Evolutionary conservation across 2,113 vertebrate genomes (phyloP).

Genomic region (Clarias batrachus): DNA sequence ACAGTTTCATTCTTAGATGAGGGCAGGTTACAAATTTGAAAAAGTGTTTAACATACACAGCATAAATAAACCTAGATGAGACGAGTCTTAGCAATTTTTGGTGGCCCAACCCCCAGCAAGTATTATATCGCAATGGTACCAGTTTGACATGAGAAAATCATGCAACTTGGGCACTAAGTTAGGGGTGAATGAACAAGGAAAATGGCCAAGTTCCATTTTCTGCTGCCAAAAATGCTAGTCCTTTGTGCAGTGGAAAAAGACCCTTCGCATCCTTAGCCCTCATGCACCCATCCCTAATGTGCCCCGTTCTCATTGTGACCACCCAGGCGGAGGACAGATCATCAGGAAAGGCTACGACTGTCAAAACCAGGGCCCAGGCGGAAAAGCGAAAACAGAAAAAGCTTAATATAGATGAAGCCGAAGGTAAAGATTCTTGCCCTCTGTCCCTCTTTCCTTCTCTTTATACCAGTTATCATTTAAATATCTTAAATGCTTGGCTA

Average conservation of each 20-base stretch:
- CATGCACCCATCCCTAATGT: constrained; percentile 60
- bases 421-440: constrained; percentile 80
- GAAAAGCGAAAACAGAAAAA: constrained; percentile 95
- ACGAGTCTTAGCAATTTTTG: neutral
- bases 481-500: constrained; percentile 45
- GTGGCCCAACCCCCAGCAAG: too few relatives aligned
- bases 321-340: constrained; percentile 90
- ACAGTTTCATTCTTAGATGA: neutral
- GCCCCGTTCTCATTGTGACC: constrained; percentile 75
- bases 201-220: constrained; percentile 2
- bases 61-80: neutral
- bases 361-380: constrained; percentile 86
- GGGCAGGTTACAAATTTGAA: neutral
- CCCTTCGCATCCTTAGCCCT: constrained; percentile 39
- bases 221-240: neutral
- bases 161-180: neutral
- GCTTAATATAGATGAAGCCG: constrained; percentile 99
- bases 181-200: neutral
- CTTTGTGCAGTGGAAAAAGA: constrained; percentile 32
- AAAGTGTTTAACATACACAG: neutral
- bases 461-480: constrained; percentile 23
- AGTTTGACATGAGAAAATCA: neutral
- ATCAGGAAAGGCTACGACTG: constrained; percentile 89
- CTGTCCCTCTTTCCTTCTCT: constrained; percentile 39
- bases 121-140: neutral